phyloP scores from a whole-genome alignment of 2,113 vertebrate genomes.

The Catharus minimus region DNA sequence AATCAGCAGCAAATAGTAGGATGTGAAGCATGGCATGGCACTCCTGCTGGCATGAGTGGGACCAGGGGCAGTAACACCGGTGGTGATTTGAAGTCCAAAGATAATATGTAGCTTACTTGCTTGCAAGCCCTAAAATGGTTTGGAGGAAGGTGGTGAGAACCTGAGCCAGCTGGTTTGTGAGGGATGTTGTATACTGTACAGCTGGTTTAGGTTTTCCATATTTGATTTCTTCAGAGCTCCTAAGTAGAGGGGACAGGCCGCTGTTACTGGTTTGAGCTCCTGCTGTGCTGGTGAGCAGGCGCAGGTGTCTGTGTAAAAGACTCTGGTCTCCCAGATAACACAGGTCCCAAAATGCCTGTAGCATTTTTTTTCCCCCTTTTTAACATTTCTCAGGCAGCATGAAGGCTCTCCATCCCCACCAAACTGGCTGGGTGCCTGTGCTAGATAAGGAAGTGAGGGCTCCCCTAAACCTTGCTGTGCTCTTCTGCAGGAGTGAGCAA shows the following conservation, averaged over 20 bases:
- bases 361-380: background rate
- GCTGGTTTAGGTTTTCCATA: background rate
- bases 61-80: accelerated
- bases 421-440: background rate
- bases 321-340: background rate
- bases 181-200: background rate
- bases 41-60: too few species aligned
- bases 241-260: background rate
- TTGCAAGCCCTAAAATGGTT: background rate
- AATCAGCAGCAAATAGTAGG: too few species aligned
- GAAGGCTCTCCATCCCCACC: background rate
- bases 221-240: background rate
- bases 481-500: background rate
- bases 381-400: background rate
- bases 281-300: background rate
- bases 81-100: background rate
- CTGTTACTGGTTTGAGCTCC: too few species aligned
- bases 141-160: background rate
- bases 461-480: background rate
- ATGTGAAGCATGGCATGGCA: too few species aligned
- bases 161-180: background rate
- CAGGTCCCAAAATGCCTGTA: background rate
- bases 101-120: background rate
- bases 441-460: background rate
- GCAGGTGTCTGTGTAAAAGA: too few species aligned